phyloP scores from a whole-genome alignment of 1,140 invertebrate genomes.

The Pseudomyrmex gracilis region DNA sequence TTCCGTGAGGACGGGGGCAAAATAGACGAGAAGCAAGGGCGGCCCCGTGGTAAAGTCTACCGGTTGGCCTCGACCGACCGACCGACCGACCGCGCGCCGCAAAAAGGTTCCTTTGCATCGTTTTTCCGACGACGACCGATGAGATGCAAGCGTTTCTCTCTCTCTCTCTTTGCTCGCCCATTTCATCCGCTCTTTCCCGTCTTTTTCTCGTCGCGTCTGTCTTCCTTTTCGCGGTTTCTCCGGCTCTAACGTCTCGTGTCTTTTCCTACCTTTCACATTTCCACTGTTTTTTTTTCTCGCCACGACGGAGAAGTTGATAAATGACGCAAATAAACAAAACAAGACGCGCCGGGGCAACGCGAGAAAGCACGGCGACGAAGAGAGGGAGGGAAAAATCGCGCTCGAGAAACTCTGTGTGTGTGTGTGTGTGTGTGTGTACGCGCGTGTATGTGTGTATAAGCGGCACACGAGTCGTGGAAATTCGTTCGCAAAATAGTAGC shows the following conservation, averaged over 20 bases:
- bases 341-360: not conserved
- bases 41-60: conserved; percentile 46
- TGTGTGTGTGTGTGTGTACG: too few relatives aligned
- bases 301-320: conserved; percentile 65
- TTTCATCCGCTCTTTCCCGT: too few relatives aligned
- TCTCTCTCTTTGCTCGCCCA: not conserved
- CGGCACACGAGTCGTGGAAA: conserved; percentile 9
- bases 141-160: conserved; percentile 52
- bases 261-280: conserved; percentile 38
- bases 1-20: conserved; percentile 30
- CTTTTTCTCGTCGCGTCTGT: not conserved
- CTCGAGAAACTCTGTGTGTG: too few relatives aligned
- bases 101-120: conserved; percentile 56
- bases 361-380: conserved; percentile 42
- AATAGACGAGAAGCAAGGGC: conserved; percentile 49
- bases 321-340: conserved; percentile 71
- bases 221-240: conserved; percentile 5
- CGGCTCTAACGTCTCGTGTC: conserved; percentile 24
- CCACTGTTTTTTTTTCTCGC: conserved; percentile 43
- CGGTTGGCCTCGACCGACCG: conserved; percentile 45
- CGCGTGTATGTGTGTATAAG: not conserved
- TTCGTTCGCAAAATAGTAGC: conserved; percentile 16
- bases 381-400: conserved; percentile 22
- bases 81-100: conserved; percentile 5
- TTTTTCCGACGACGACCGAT: conserved; percentile 62